phyloP scores from a whole-genome alignment of 2,113 vertebrate genomes.

The Gopherus evgoodei region DNA sequence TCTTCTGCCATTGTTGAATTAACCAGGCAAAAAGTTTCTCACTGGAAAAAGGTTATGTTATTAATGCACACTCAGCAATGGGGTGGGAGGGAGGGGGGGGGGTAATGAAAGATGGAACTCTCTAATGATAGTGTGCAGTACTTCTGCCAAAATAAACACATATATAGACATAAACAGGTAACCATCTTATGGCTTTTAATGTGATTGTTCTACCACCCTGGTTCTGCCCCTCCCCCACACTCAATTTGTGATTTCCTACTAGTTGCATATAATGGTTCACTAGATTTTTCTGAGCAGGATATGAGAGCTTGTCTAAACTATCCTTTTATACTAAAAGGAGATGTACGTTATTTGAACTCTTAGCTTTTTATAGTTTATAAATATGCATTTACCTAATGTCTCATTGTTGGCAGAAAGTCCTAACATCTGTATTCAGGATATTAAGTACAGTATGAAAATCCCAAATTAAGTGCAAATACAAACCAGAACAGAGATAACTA shows the following conservation, averaged over 20 bases:
- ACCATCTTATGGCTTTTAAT: neutral
- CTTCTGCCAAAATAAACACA: neutral
- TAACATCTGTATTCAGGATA: neutral
- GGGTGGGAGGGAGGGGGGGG: neutral
- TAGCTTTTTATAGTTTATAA: neutral
- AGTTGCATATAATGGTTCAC: neutral
- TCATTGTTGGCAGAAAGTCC: neutral
- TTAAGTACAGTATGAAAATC: neutral
- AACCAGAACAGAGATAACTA: neutral
- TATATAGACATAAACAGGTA: neutral
- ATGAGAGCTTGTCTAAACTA: neutral
- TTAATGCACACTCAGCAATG: neutral
- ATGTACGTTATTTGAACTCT: neutral
- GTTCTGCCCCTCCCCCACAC: neutral
- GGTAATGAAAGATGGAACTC: neutral
- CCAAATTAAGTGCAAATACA: neutral
- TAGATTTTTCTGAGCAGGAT: neutral
- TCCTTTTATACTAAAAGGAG: neutral
- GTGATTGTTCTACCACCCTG: neutral
- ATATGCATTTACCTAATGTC: neutral
- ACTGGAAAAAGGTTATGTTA: neutral
- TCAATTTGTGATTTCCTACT: neutral
- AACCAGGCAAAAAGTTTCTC: neutral
- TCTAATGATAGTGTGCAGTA: neutral
- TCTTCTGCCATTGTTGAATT: constrained; percentile 6